Evolutionary conservation across 2,113 vertebrate species (phyloP), one percentile per base, ranked within the genome.

Genomic region (Silurus meridionalis): DNA sequence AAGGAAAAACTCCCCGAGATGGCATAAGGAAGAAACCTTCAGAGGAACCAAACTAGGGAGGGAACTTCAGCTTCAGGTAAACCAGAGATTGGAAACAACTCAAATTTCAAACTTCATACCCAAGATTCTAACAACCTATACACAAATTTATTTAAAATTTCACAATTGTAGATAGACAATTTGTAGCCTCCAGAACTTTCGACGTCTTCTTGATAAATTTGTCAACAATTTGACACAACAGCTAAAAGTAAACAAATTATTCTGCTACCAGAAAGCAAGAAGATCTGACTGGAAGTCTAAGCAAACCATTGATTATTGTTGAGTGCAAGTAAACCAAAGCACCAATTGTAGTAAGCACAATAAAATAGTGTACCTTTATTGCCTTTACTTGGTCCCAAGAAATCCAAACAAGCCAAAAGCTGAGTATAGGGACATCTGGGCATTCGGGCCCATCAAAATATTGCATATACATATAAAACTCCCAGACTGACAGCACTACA

Each of bases 401-500:
- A 37, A 37, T 37, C 37, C 23, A 78, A 57, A 57, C 5, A 8
- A 78, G 13, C n/a, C 50, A 78, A 57, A 8, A n/a, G 17, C 9
- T 55, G 52, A 13, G 5, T 25, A 25, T 6, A 19, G 23, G 37
- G 37, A 37, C 37, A 55, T 23, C 25, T 53, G 19, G 53, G 19
- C 21, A 53, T 52, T 53, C 55, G 5, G 11, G 25, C 5, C 82
- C 84, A 86, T 89, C 86, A 17, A 90, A 86, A 46, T 52, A 78
- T 21, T 21, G 80, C 81, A 87, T 90, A 74, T 79, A 87, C 79
- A 89, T 86, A 80, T 82, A 83, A 79, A 85, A 77, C 19, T 75
- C 53, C 58, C 55, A 48, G 9, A 48, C 23, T 89, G 87, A 86
- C 64, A 64, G 55, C 75, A 89, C 83, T 74, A 83, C 91, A 90